These are phyloP conservation scores for Gephyroberyx darwinii DNA, from an alignment of 2,797 vertebrate species.

Conservation along the genomic window DNA sequence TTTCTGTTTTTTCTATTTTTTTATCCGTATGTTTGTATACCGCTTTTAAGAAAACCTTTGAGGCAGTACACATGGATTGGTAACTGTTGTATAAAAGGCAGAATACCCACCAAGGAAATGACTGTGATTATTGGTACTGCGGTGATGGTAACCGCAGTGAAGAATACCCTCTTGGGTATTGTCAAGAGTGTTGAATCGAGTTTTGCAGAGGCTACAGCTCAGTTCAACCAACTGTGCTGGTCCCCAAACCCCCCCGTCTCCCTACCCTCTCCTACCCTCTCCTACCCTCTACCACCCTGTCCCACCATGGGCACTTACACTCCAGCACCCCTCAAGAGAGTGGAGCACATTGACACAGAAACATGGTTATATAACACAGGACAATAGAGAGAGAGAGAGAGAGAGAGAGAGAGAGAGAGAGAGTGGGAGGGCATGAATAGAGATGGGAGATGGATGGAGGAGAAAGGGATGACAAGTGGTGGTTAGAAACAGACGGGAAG, in stretches of 20 bases:
- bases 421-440: slow-evolving; percentile 3
- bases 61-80: too few relatives aligned
- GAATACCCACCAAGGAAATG: neutral
- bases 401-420: slow-evolving; percentile 2
- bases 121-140: neutral
- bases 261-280: too few relatives aligned
- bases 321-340: slow-evolving; percentile 27
- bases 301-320: neutral
- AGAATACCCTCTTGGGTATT: slow-evolving; percentile 7
- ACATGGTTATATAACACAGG: slow-evolving; percentile 51
- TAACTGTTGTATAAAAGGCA: too few relatives aligned
- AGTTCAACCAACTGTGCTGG: too few relatives aligned
- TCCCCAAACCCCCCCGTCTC: too few relatives aligned
- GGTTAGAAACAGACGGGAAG: neutral
- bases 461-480: neutral
- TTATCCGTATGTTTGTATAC: too few relatives aligned
- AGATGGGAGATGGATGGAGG: neutral
- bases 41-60: too few relatives aligned
- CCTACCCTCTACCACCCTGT: too few relatives aligned
- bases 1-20: too few relatives aligned
- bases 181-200: slow-evolving; percentile 8
- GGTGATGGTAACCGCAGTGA: neutral
- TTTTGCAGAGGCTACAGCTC: slow-evolving; percentile 18
- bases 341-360: slow-evolving; percentile 50
- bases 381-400: slow-evolving; percentile 12